Evolutionary conservation across 2,888 invertebrate genomes (phyloP).

Genomic region (Temnothorax unifasciatus): DNA sequence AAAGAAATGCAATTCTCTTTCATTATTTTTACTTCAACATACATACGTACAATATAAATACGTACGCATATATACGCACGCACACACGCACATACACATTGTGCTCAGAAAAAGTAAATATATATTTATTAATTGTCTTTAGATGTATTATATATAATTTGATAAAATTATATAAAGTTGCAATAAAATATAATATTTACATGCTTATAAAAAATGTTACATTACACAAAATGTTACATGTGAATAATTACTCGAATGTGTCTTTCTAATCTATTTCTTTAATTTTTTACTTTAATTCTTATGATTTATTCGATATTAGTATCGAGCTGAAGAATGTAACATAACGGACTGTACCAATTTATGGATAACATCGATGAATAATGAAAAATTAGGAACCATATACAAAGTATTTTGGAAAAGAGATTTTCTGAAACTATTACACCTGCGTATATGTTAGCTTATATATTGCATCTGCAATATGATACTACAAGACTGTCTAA

Average conservation of each 20-base stretch:
- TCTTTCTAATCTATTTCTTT: not conserved
- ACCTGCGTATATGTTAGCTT: conserved; percentile 2
- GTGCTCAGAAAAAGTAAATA: too few relatives aligned
- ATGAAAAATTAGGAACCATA: conserved; percentile 8
- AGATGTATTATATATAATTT: too few relatives aligned
- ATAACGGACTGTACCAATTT: not conserved
- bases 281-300: not conserved
- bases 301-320: conserved; percentile 2
- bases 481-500: too few relatives aligned
- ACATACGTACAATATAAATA: too few relatives aligned
- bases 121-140: not conserved
- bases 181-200: conserved; percentile 2
- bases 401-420: conserved; percentile 14
- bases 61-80: too few relatives aligned
- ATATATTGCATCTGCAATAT: not conserved
- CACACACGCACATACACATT: too few relatives aligned
- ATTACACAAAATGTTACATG: not conserved
- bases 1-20: not conserved
- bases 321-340: not conserved
- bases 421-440: conserved; percentile 13
- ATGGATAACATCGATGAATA: conserved; percentile 1
- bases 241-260: not conserved
- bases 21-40: not conserved
- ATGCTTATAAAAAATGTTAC: not conserved
- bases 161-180: not conserved